phyloP scores from a whole-genome alignment of 2,113 vertebrate genomes.

The Elachura formosa region DNA sequence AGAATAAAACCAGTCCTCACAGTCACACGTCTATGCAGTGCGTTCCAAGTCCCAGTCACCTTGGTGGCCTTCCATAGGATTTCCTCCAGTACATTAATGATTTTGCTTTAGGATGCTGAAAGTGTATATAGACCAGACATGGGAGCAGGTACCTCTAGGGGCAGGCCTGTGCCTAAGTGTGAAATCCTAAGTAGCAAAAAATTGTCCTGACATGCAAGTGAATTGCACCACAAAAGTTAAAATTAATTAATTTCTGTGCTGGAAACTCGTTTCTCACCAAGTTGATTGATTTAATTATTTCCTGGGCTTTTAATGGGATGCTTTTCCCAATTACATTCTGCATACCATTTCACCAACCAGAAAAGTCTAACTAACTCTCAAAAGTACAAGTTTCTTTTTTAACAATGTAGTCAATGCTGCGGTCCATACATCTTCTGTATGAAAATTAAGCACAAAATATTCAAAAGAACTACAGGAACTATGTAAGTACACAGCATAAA shows the following conservation, averaged over 20 bases:
- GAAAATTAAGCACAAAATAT: background rate
- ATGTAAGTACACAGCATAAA: background rate
- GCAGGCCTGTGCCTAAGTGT: background rate
- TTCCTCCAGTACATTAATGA: background rate
- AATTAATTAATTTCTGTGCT: background rate
- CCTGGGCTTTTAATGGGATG: background rate
- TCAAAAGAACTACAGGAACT: background rate
- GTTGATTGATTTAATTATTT: background rate
- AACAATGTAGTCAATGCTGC: background rate
- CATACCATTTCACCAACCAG: background rate
- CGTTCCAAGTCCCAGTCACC: rapidly evolving
- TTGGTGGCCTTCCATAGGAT: background rate
- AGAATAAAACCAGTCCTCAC: background rate
- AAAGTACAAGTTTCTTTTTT: background rate
- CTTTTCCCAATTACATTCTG: background rate
- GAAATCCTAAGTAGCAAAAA: background rate
- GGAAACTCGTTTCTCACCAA: background rate
- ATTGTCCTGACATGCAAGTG: background rate
- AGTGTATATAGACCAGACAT: rapidly evolving
- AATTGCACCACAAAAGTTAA: background rate
- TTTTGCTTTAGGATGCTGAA: background rate
- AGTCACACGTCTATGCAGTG: background rate
- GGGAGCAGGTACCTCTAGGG: background rate
- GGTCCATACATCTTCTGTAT: background rate
- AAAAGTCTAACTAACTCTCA: background rate